Evolutionary conservation across 2,888 invertebrate species (phyloP).

Genomic region (Xanthorhoe spadicearia): DNA sequence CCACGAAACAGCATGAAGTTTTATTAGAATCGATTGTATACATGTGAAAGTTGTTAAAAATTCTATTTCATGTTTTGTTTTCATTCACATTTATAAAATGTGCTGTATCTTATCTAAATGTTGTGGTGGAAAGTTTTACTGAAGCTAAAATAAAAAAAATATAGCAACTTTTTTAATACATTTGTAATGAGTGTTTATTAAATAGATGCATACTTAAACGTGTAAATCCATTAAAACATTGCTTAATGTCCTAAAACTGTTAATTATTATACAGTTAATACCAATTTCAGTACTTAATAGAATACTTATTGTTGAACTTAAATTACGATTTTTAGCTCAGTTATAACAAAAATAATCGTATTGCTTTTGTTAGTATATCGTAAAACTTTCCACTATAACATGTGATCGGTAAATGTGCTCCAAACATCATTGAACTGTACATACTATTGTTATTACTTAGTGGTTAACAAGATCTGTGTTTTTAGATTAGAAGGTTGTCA

Average conservation of each 20-base stretch:
- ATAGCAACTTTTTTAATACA: not conserved
- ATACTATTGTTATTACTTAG: conserved; percentile 70
- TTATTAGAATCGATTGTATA: conserved; percentile 9
- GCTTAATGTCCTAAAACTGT: not conserved
- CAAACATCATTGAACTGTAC: conserved; percentile 64
- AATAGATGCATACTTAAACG: not conserved
- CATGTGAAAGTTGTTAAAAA: conserved; percentile 29
- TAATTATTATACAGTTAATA: not conserved
- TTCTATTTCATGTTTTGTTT: conserved; percentile 38
- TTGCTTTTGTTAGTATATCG: too few relatives aligned
- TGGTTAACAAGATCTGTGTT: conserved; percentile 75
- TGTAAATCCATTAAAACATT: not conserved
- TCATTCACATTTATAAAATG: conserved; percentile 30
- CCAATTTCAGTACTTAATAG: too few relatives aligned
- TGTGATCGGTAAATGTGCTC: conserved; percentile 21
- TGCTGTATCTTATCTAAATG: conserved; percentile 18
- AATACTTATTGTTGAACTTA: too few relatives aligned
- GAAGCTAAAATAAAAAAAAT: not conserved
- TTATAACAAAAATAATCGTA: too few relatives aligned
- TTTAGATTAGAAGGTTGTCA: conserved; percentile 61
- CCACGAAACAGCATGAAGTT: not conserved
- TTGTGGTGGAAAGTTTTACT: conserved; percentile 17
- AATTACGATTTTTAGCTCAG: too few relatives aligned
- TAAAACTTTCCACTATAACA: conserved; percentile 26
- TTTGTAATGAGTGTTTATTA: not conserved